These are phyloP conservation scores for Trichosurus vulpecula DNA, from an alignment of 2,797 vertebrate species.

Conservation along the genomic window DNA sequence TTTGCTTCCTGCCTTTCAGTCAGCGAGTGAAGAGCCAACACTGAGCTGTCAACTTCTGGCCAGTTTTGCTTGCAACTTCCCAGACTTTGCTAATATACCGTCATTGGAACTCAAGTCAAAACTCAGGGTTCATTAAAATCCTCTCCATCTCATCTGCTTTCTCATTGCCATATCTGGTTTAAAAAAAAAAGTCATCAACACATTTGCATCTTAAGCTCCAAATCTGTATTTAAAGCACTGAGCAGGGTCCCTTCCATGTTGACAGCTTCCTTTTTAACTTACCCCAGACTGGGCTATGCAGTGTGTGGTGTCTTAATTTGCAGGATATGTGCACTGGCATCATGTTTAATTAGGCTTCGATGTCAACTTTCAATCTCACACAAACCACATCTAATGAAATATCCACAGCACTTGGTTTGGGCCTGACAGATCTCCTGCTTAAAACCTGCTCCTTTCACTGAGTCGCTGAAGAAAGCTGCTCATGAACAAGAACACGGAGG, in stretches of 20 bases:
- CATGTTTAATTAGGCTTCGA: conserved; percentile 66
- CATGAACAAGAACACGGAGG: not conserved
- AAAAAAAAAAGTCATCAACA: conserved; percentile 42
- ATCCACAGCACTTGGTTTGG: conserved; percentile 42
- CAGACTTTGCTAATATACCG: not conserved
- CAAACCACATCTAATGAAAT: conserved; percentile 61
- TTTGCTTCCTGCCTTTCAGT: conserved; percentile 32
- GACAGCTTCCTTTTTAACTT: conserved; percentile 69
- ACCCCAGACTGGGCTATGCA: conserved; percentile 30
- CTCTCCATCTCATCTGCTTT: conserved; percentile 38
- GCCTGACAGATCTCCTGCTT: conserved; percentile 23
- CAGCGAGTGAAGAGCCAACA: not conserved
- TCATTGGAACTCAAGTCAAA: conserved; percentile 1
- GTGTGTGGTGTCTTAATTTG: conserved; percentile 65
- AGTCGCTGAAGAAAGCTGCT: not conserved
- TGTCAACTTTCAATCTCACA: conserved; percentile 66
- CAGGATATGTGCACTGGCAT: conserved; percentile 57
- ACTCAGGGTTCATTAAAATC: conserved; percentile 16
- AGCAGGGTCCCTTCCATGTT: conserved; percentile 51
- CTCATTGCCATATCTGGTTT: conserved; percentile 34
- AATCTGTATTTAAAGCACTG: conserved; percentile 65
- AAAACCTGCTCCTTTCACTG: conserved; percentile 19
- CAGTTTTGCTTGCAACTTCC: not conserved
- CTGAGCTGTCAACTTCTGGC: not conserved
- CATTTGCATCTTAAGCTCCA: conserved; percentile 73